Evolutionary conservation across 1,140 invertebrate genomes (phyloP).

Genomic region (Lucilia cuprina): DNA sequence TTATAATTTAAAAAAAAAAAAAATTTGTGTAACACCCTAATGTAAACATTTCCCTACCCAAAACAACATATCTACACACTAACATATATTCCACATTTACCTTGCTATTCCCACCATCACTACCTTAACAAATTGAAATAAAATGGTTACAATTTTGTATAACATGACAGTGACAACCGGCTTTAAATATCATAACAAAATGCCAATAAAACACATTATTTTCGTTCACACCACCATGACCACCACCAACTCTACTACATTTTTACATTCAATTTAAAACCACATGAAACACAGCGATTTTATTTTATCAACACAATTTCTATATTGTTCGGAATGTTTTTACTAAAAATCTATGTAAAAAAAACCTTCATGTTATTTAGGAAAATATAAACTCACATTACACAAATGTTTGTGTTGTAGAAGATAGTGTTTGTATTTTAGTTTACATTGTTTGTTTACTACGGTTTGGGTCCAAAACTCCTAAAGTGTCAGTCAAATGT

Average conservation of each 20-base stretch:
- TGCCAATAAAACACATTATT: not conserved
- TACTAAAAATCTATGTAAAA: not conserved
- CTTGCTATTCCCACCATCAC: not conserved
- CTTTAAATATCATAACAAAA: not conserved
- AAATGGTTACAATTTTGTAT: not conserved
- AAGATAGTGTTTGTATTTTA: not conserved
- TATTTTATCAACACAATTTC: not conserved
- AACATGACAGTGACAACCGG: not conserved
- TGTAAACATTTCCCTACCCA: not conserved
- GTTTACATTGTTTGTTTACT: not conserved
- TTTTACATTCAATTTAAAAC: not conserved
- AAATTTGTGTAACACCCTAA: too few relatives aligned
- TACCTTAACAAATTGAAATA: not conserved
- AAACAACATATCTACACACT: not conserved
- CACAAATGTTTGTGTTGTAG: not conserved
- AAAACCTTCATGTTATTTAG: not conserved
- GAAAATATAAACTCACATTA: not conserved
- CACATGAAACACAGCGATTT: not conserved
- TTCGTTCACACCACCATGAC: too few relatives aligned
- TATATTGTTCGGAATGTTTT: not conserved
- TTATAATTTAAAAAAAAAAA: too few relatives aligned
- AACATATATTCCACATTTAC: not conserved
- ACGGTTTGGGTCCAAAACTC: not conserved
- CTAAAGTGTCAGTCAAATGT: not conserved
- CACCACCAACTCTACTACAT: too few relatives aligned